phyloP scores from a whole-genome alignment of 2,113 vertebrate genomes.

The Nanorana parkeri region DNA sequence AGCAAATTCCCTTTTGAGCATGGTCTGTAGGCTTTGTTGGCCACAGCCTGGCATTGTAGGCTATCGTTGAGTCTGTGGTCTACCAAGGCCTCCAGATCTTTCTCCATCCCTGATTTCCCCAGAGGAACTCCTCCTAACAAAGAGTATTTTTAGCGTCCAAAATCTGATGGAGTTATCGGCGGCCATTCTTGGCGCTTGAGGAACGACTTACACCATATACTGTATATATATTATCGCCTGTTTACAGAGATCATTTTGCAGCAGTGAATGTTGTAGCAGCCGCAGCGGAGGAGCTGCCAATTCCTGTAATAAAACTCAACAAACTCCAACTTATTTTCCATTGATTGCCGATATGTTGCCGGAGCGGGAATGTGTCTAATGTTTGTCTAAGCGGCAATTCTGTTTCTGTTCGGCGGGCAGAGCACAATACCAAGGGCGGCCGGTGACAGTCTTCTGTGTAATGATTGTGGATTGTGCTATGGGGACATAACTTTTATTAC shows the following conservation, averaged over 20 bases:
- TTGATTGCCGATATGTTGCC: conserved; percentile 13
- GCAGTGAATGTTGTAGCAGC: background rate
- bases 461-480: background rate
- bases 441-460: background rate
- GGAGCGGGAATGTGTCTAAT: background rate
- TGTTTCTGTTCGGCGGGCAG: background rate
- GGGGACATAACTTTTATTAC: conserved; percentile 5
- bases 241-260: background rate
- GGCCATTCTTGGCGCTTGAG: too few relatives aligned
- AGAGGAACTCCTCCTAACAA: too few relatives aligned
- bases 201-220: too few relatives aligned
- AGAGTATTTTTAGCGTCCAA: too few relatives aligned
- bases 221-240: too few relatives aligned
- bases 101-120: too few relatives aligned
- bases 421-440: background rate
- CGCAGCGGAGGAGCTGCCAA: background rate
- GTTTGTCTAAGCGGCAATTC: background rate
- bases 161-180: too few relatives aligned
- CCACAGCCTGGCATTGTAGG: too few relatives aligned
- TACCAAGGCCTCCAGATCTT: too few relatives aligned
- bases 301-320: background rate
- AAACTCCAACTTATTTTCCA: conserved; percentile 5
- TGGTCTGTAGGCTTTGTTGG: too few relatives aligned
- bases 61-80: too few relatives aligned
- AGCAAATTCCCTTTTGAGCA: too few relatives aligned